Evolutionary conservation across 2,113 vertebrate genomes (phyloP).

Genomic region (Ahaetulla prasina): DNA sequence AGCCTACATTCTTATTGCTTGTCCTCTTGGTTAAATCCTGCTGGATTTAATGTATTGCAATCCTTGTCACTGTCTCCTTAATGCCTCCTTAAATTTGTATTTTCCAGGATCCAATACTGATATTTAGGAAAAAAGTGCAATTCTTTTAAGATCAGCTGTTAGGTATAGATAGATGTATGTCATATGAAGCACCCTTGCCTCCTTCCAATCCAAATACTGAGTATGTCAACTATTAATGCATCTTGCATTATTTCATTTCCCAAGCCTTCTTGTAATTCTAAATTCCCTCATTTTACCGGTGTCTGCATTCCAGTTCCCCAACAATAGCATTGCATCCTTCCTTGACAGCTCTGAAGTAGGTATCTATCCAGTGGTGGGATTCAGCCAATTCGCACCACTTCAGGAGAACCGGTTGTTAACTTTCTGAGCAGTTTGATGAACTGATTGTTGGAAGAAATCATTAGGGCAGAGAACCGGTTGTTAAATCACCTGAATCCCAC

Average conservation of each 20-base stretch:
- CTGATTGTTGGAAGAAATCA: too few relatives aligned
- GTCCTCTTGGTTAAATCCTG: neutral
- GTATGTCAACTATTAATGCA: neutral
- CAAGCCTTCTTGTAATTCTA: neutral
- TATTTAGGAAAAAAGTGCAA: neutral
- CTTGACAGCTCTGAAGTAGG: neutral
- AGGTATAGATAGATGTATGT: neutral
- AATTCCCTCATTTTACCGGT: neutral
- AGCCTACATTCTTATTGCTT: neutral
- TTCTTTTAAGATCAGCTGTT: neutral
- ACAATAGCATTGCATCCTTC: neutral
- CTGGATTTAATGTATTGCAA: neutral
- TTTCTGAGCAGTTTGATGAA: too few relatives aligned
- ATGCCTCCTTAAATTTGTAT: neutral
- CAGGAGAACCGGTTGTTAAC: too few relatives aligned
- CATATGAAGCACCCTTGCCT: neutral
- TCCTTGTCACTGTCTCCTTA: neutral
- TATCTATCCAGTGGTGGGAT: too few relatives aligned
- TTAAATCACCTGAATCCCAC: too few relatives aligned
- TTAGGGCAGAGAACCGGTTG: too few relatives aligned
- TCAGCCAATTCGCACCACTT: too few relatives aligned
- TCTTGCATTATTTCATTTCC: neutral
- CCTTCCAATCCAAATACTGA: neutral
- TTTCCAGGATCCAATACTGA: neutral
- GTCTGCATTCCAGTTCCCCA: neutral